A percentile compares a stretch with the other conserved stretches of the same genome.
Evolutionary conservation across 1,140 invertebrate species (phyloP).

Genomic region (Eubasilissa regina): DNA sequence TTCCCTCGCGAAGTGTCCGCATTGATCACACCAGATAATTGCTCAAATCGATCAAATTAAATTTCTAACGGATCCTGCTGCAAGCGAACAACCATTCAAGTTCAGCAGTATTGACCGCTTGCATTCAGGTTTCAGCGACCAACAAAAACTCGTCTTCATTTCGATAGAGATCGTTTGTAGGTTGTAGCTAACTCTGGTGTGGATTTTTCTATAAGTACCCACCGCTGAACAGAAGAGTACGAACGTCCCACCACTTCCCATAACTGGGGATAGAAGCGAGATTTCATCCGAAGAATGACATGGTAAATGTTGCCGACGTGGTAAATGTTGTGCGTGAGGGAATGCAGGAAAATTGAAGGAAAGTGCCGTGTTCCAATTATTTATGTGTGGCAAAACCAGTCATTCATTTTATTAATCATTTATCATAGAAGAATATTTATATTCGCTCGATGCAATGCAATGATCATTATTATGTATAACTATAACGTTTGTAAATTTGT

Average conservation of each 20-base stretch:
- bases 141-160: constrained; percentile 28
- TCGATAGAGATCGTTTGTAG: constrained; percentile 27
- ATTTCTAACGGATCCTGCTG: constrained; percentile 5
- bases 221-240: neutral
- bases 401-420: too few species aligned
- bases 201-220: constrained; percentile 11
- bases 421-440: too few species aligned
- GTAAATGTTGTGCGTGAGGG: neutral
- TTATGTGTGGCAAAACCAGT: neutral
- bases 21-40: constrained; percentile 38
- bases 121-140: constrained; percentile 24
- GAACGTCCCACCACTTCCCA: neutral
- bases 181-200: constrained; percentile 10
- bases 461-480: too few species aligned
- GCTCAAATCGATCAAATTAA: constrained; percentile 19
- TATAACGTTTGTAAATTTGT: too few species aligned
- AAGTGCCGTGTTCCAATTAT: neutral
- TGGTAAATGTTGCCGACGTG: constrained; percentile 3
- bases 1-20: constrained; percentile 17
- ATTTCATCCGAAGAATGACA: constrained; percentile 34
- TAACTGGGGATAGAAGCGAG: neutral
- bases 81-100: neutral
- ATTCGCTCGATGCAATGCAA: too few species aligned
- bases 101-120: neutral
- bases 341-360: neutral